phyloP scores from a whole-genome alignment of 2,113 vertebrate species.

The Hemiprocne comata region DNA sequence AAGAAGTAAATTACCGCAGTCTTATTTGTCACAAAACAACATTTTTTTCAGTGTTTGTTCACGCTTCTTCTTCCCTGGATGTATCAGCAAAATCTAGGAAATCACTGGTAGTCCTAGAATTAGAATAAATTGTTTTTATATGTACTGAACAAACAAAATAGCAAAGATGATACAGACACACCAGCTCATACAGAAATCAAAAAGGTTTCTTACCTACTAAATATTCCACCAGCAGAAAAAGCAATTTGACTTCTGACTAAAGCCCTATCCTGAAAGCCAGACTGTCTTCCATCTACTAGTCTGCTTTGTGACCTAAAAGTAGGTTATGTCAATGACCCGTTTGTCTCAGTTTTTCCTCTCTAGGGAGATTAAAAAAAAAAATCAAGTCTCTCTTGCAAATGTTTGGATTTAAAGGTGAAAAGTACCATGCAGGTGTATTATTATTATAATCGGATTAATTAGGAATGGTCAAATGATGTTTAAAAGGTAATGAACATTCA shows the following conservation, averaged over 20 bases:
- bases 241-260: background rate
- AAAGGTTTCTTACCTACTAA: background rate
- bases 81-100: background rate
- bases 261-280: background rate
- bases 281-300: background rate
- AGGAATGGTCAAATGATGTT: background rate
- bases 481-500: background rate
- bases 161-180: background rate
- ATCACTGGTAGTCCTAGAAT: background rate
- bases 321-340: background rate
- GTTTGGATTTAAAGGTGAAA: background rate
- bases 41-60: background rate
- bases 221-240: background rate
- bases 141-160: background rate
- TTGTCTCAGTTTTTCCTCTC: background rate
- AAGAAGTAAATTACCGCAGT: background rate
- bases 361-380: background rate
- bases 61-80: background rate
- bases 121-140: background rate
- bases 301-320: background rate
- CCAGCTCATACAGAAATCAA: background rate
- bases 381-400: background rate
- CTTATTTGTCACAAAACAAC: background rate
- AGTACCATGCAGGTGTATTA: background rate
- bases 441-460: background rate